Percentiles rank a stretch among this genome's conserved stretches.
These are phyloP conservation scores for Drosophila rufa DNA, from an alignment of 1,140 invertebrate species.

Conservation along the genomic window DNA sequence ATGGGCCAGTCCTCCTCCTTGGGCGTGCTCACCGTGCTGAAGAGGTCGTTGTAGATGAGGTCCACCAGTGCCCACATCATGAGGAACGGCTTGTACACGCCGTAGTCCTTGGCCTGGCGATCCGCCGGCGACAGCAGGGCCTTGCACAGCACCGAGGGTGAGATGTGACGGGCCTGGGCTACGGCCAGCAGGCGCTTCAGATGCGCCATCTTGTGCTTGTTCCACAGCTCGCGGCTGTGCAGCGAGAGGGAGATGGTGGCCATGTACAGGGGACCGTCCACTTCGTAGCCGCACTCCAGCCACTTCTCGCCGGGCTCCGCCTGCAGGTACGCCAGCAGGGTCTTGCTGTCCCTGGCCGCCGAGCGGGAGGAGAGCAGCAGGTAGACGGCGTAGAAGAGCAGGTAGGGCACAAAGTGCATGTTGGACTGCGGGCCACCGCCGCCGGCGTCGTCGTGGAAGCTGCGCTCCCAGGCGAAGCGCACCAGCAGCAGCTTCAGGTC, in stretches of 20 bases:
- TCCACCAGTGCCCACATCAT: constrained; percentile 94
- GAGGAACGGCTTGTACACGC: constrained; percentile 93
- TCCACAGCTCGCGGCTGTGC: constrained; percentile 90
- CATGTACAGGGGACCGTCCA: constrained; percentile 96
- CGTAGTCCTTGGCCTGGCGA: constrained; percentile 89
- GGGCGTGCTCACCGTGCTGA: constrained; percentile 90
- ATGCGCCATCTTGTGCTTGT: constrained; percentile 88
- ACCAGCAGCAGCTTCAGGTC: constrained; percentile 96
- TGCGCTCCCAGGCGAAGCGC: constrained; percentile 96
- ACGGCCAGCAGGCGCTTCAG: constrained; percentile 92
- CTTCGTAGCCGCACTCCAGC: constrained; percentile 94
- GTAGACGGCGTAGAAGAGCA: constrained; percentile 97
- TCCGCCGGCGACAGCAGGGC: constrained; percentile 85
- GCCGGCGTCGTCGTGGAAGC: constrained; percentile 98
- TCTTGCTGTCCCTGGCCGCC: constrained; percentile 89
- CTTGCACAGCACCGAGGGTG: constrained; percentile 86
- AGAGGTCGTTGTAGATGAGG: constrained; percentile 89
- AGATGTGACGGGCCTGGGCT: constrained; percentile 91
- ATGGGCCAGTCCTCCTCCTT: constrained; percentile 94
- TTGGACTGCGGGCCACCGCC: constrained; percentile 98
- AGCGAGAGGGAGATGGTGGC: constrained; percentile 92
- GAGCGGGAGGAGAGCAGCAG: constrained; percentile 86
- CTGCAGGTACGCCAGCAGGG: constrained; percentile 89
- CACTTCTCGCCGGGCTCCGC: constrained; percentile 86
- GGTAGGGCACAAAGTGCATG: constrained; percentile 97